Evolutionary conservation across 2,888 invertebrate species (phyloP), one percentile per base, ranked within the genome.

Genomic region (Troilus luridus): DNA sequence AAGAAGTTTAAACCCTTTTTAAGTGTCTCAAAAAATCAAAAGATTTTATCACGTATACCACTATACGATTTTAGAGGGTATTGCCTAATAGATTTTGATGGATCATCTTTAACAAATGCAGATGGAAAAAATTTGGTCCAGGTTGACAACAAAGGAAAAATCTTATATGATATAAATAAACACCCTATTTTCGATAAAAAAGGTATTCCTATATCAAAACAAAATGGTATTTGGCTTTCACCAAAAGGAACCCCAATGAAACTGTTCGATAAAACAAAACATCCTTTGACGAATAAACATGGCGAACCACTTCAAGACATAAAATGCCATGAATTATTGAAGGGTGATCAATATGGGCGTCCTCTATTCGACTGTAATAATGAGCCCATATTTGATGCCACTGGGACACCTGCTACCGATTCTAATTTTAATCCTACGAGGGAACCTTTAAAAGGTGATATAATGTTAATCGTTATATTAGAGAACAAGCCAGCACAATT

Each of bases 201-300:
- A 19, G 92, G 92, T 21, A 92, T 92, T 59, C 92, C 92, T 24
- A 60, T 92, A 10, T 89, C 92, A n/a, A 88, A 90, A 91, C 77
- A 85, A 62, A 88, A 92, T 88, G 90, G 91, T 19, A 14, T 56
- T 89, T 92, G 92, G 92, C 56, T 88, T 11, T 88, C 62, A 62
- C 92, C 92, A 56, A 88, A 72, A 54, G 92, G 92, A 24, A 58
- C n/a, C 12, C 91, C 92, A 14, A 81, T 88, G n/a, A 91, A 90
- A 77, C 62, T 92, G 17, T 92, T 92, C 59, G 88, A 92, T 58
- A 88, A 91, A 62, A 60, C 59, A n/a, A 85, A 67, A 58, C 60
- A 91, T 77, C 92, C 92, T 88, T 81, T 92, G 72, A 88, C 91
- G 8, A 90, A 92, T 88, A 92, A 91, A 14, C 56, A 89, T 14